Evolutionary conservation across 53 echinoderm and acorn worm species (phyloP), one percentile per base, ranked within the genome.

Genomic region (Mesocentrotus franciscanus): DNA sequence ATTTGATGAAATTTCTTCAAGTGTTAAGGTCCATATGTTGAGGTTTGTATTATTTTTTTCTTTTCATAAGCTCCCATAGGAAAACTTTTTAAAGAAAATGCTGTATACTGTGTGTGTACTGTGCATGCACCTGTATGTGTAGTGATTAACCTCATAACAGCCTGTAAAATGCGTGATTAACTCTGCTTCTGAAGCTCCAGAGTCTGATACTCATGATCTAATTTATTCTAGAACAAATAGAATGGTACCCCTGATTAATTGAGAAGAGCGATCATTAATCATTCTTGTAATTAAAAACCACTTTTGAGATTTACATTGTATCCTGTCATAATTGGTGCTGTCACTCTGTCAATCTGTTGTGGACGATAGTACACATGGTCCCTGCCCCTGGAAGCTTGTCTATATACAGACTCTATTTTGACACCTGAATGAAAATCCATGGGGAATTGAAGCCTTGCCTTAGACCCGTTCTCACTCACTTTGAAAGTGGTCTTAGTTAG

Each of bases 261-360:
- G 57, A 11, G 57, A 87, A 58, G 59, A 87, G 87, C 87, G 27
- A 9, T 87, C 87, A 58, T 87, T 27, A 14, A 87, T 87, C 87
- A n/a, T 57, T 58, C 84, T 55, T 49, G 10, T 87, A 87, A 87
- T 87, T 87, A 57, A 87, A 87, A 87, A 58, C 87, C 87, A 87
- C 87, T 87, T 87, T 87, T 24, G 12, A 58, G 58, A 26, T 57
- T 87, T 58, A 27, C 56, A 2, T 59, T 56, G 56, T 58, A 58
- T 87, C 57, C 87, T 87, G 58, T 56, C 13, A 26, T 87, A 87
- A 87, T 87, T 59, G 58, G 87, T 29, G 56, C 87, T 87, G 59
- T 87, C 87, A 87, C 58, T 26, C 1, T 27, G 58, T 59, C 87
- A 87, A 87, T 56, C 58, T 87, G 87, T 57, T 29, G 7, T 59